Conservation (phyloP, 2,113 vertebrate species). For the Crotalus tigris region DNA sequence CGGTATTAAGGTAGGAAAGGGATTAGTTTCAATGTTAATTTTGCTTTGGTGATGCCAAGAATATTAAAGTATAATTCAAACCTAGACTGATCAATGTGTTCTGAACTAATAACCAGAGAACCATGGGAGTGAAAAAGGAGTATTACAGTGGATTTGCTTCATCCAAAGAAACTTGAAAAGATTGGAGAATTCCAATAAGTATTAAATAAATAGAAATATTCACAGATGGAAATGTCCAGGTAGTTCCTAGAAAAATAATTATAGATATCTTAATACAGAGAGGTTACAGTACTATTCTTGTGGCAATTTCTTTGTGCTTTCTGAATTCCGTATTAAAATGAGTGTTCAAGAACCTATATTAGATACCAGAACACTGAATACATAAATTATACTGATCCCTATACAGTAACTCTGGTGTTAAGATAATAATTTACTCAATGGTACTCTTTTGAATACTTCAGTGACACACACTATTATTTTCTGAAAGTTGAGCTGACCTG, state of each 20-base stretch:
- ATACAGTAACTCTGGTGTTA: neutral
- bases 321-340: neutral
- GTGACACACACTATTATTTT: neutral
- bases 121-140: constrained; percentile 23
- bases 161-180: constrained; percentile 36
- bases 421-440: constrained; percentile 9
- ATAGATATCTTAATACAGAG: constrained; percentile 10
- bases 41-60: constrained; percentile 46
- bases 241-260: neutral
- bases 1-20: constrained; percentile 37
- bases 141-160: constrained; percentile 37
- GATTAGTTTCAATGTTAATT: constrained; percentile 58
- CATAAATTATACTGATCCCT: neutral
- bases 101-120: constrained; percentile 45
- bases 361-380: neutral
- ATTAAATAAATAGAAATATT: constrained; percentile 6
- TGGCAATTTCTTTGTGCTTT: constrained; percentile 21
- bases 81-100: constrained; percentile 40
- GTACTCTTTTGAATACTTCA: neutral
- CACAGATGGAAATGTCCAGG: neutral
- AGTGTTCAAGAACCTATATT: neutral
- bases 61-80: constrained; percentile 53
- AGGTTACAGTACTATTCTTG: constrained; percentile 17
- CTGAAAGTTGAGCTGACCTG: neutral
- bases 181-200: constrained; percentile 31